Evolutionary conservation across 2,888 invertebrate genomes (phyloP).

Genomic region (Sarcophaga subvicina): DNA sequence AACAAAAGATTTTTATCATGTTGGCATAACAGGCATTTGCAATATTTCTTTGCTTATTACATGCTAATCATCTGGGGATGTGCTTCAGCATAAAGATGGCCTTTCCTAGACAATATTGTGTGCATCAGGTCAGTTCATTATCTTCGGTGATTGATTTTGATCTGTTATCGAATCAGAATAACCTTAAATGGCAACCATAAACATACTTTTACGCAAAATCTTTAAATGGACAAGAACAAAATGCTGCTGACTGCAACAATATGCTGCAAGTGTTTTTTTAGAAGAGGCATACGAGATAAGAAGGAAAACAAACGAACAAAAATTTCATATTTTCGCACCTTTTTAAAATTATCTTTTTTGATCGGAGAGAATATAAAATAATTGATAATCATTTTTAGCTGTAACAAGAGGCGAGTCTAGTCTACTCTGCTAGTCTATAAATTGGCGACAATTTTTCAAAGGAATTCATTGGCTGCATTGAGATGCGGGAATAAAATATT

Average conservation of each 20-base stretch:
- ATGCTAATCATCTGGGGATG: conserved; percentile 21
- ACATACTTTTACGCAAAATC: conserved; percentile 66
- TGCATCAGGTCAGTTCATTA: not conserved
- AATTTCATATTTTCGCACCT: conserved; percentile 53
- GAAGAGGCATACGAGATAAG: too few species aligned
- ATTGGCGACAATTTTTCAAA: too few species aligned
- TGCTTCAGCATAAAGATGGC: not conserved
- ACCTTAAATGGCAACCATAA: conserved; percentile 62
- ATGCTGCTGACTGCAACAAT: not conserved
- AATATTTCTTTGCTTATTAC: conserved; percentile 44
- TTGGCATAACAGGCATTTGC: not conserved
- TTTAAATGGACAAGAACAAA: conserved; percentile 48
- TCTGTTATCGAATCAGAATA: conserved; percentile 29
- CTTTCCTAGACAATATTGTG: not conserved
- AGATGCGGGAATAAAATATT: too few species aligned
- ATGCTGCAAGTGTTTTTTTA: not conserved
- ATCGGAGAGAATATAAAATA: conserved; percentile 49
- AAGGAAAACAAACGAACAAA: not conserved
- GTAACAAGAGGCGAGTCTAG: too few species aligned
- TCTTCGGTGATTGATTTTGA: conserved; percentile 14
- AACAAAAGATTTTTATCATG: conserved; percentile 1
- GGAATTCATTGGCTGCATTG: too few species aligned
- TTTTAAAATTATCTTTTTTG: conserved; percentile 51
- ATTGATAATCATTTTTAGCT: not conserved
- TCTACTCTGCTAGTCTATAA: too few species aligned